Conservation (phyloP, 2,888 invertebrate species). For the Dynastes hyllus region DNA sequence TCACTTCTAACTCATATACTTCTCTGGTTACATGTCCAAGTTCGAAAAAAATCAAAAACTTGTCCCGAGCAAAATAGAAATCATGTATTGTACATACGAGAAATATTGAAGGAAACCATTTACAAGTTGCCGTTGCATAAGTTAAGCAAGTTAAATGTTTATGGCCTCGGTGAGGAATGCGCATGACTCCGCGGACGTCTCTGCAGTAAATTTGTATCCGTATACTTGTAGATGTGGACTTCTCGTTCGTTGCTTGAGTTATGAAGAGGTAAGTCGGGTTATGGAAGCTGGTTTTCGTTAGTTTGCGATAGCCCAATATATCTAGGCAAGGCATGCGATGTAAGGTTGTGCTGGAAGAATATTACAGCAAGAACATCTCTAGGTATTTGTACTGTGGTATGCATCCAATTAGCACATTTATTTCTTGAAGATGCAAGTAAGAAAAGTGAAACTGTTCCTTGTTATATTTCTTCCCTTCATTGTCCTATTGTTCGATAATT, state of each 20-base stretch:
- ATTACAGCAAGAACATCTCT: not conserved
- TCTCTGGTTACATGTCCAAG: not conserved
- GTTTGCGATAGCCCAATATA: not conserved
- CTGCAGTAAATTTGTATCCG: slow-evolving; percentile 41
- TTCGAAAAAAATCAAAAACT: not conserved
- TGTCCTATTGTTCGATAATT: no score
- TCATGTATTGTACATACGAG: slow-evolving; percentile 12
- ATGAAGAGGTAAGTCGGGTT: slow-evolving; percentile 30
- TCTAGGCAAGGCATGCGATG: not conserved
- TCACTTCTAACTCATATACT: no score
- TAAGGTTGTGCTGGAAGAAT: not conserved
- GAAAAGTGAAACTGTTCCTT: no score
- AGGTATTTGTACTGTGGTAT: no score
- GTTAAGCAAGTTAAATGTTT: slow-evolving; percentile 28
- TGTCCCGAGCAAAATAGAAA: slow-evolving; percentile 25
- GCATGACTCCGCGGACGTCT: slow-evolving; percentile 29
- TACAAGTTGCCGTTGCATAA: slow-evolving; percentile 35
- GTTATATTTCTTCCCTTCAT: no score
- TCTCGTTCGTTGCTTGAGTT: slow-evolving; percentile 28
- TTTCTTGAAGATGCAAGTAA: no score
- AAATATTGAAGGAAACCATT: slow-evolving; percentile 36
- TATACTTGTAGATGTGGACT: not conserved
- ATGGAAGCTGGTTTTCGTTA: slow-evolving; percentile 6
- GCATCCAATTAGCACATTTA: no score
- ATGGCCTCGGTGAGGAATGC: slow-evolving; percentile 32